Evolutionary conservation across 2,888 invertebrate species (phyloP).

Genomic region (Leistus spinibarbis): DNA sequence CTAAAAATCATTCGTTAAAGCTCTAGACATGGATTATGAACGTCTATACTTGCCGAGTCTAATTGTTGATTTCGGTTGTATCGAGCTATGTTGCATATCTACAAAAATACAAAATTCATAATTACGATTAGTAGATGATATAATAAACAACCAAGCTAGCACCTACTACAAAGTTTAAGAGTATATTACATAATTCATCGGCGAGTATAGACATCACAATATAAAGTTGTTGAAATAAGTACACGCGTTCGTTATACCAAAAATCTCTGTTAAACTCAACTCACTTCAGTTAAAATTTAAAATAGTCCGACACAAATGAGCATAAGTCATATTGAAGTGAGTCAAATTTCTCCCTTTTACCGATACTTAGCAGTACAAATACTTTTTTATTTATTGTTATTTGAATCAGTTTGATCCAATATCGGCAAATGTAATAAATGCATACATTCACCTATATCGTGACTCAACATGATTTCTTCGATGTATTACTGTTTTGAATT

Average conservation of each 20-base stretch:
- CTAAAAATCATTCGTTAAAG: too few species aligned
- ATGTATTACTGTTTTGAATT: background rate
- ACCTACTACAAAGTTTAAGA: background rate
- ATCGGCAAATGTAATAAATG: background rate
- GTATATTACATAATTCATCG: background rate
- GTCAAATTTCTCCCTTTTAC: too few species aligned
- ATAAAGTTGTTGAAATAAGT: background rate
- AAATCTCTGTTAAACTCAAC: too few species aligned
- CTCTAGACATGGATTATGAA: background rate
- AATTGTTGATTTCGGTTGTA: conserved; percentile 8
- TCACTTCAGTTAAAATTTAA: too few species aligned
- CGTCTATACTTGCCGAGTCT: conserved; percentile 19
- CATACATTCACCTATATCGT: background rate
- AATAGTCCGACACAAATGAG: too few species aligned
- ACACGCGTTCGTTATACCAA: too few species aligned
- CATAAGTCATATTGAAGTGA: too few species aligned
- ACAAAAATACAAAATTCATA: conserved; percentile 15
- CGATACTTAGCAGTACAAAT: too few species aligned
- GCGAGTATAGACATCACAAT: conserved; percentile 3
- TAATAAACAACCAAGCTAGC: background rate
- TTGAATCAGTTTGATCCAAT: too few species aligned
- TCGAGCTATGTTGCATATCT: conserved; percentile 20
- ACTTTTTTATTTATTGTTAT: too few species aligned
- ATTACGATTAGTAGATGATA: background rate
- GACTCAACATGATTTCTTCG: background rate